Conservation (phyloP, 53 echinoderm and acorn worm genomes). For the Echinometra lucunter region DNA sequence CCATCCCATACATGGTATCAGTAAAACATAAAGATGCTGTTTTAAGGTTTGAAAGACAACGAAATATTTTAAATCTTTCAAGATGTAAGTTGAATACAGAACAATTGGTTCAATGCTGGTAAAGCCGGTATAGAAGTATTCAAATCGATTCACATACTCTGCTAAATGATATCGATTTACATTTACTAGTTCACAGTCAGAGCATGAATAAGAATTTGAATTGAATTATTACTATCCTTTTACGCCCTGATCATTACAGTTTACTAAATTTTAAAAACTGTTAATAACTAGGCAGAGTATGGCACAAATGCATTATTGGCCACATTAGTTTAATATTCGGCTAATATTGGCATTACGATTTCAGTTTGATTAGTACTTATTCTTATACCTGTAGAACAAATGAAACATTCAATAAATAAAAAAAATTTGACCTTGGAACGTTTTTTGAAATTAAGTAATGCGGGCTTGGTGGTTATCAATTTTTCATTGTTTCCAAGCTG, state of each 20-base stretch:
- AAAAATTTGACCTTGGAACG: not conserved
- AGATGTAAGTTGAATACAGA: slow-evolving; percentile 46
- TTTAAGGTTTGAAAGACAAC: not conserved
- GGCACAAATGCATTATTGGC: not conserved
- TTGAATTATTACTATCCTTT: not conserved
- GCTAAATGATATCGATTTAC: not conserved
- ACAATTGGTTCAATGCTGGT: not conserved
- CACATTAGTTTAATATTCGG: not conserved
- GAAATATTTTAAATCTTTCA: slow-evolving; percentile 32
- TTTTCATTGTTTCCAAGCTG: not conserved
- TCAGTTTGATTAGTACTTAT: slow-evolving; percentile 38
- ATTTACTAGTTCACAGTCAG: not conserved
- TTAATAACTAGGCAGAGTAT: not conserved
- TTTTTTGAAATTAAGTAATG: not conserved
- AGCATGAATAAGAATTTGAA: not conserved
- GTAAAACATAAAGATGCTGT: too few relatives aligned
- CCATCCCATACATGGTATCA: not conserved
- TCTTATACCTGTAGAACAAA: not conserved
- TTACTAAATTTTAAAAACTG: not conserved
- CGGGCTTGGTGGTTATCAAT: not conserved
- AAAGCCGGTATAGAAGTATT: not conserved
- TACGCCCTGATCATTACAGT: not conserved
- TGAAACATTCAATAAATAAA: not conserved
- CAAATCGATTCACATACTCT: not conserved
- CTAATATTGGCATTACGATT: not conserved